phyloP scores from a whole-genome alignment of 2,888 invertebrate genomes.

The Ennomos erosarius region DNA sequence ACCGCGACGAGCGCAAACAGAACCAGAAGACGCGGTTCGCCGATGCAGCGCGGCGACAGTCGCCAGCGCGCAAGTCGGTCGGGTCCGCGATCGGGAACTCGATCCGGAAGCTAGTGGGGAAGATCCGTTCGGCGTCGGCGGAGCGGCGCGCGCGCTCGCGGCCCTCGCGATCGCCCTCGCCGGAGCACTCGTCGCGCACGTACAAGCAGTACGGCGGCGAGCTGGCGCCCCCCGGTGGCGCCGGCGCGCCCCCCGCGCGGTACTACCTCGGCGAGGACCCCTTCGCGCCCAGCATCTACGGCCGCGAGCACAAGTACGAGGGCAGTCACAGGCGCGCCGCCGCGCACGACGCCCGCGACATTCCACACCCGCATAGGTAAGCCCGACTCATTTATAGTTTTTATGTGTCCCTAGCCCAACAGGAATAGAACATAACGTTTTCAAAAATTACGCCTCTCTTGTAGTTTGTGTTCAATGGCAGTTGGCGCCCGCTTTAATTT shows the following conservation, averaged over 20 bases:
- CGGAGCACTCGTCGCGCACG: constrained; percentile 81
- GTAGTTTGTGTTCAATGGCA: too few species aligned
- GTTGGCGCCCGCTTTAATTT: neutral
- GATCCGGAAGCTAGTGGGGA: constrained; percentile 92
- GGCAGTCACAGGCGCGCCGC: constrained; percentile 84
- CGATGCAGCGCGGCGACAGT: constrained; percentile 69
- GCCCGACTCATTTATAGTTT: constrained; percentile 34
- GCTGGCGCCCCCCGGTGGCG: constrained; percentile 71
- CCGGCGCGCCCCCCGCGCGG: constrained; percentile 81
- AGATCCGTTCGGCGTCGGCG: constrained; percentile 90
- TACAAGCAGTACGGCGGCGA: constrained; percentile 82
- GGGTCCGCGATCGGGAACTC: constrained; percentile 91
- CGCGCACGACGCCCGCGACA: constrained; percentile 73
- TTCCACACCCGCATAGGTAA: constrained; percentile 75
- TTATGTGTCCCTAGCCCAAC: too few species aligned
- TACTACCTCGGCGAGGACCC: constrained; percentile 96
- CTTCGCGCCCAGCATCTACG: constrained; percentile 93
- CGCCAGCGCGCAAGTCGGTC: constrained; percentile 79
- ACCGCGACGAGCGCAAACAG: constrained; percentile 82
- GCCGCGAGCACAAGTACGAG: constrained; percentile 93
- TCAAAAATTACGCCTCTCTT: too few species aligned
- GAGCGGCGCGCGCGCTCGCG: constrained; percentile 88
- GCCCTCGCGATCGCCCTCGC: constrained; percentile 86
- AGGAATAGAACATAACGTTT: too few species aligned
- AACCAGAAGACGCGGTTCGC: constrained; percentile 91